Percentiles rank a stretch among this genome's conserved stretches.
phyloP scores from a whole-genome alignment of 2,888 invertebrate genomes.

The Suillia variegata region DNA sequence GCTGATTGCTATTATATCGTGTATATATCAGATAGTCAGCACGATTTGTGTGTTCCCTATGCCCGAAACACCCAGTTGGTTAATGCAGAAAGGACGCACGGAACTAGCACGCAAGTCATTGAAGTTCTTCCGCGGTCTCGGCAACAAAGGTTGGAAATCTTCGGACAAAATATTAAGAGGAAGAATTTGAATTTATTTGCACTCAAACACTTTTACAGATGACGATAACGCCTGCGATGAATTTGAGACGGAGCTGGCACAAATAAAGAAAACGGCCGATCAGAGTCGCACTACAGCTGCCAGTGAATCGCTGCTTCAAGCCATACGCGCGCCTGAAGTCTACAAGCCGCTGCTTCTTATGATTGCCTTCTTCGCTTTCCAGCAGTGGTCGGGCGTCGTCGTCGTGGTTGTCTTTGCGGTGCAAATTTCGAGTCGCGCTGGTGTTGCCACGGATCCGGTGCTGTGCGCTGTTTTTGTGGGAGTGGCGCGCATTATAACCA shows the following conservation, averaged over 20 bases:
- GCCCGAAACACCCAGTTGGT: constrained; percentile 75
- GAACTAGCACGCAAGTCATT: constrained; percentile 67
- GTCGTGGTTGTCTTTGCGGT: constrained; percentile 76
- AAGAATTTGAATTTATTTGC: too few species aligned
- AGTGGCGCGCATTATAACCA: constrained; percentile 68
- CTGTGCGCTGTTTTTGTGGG: constrained; percentile 72
- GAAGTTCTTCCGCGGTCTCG: constrained; percentile 67
- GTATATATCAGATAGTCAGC: constrained; percentile 51
- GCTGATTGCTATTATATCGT: constrained; percentile 51
- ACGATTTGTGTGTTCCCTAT: constrained; percentile 64
- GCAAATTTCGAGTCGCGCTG: constrained; percentile 68
- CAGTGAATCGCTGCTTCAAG: constrained; percentile 44
- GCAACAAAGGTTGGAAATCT: constrained; percentile 43
- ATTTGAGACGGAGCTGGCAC: constrained; percentile 53
- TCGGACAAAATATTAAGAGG: too few species aligned
- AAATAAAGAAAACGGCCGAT: constrained; percentile 50
- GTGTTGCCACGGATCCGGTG: constrained; percentile 69
- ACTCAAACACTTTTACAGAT: too few species aligned
- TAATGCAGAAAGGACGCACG: constrained; percentile 66
- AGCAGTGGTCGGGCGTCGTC: constrained; percentile 74
- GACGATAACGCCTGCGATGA: constrained; percentile 37
- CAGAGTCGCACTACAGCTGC: constrained; percentile 43
- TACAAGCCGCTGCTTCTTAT: constrained; percentile 62
- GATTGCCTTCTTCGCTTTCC: constrained; percentile 70
- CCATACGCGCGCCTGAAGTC: constrained; percentile 54